These are phyloP conservation scores for Florisuga fusca DNA, from an alignment of 2,797 vertebrate genomes.

Conservation along the genomic window DNA sequence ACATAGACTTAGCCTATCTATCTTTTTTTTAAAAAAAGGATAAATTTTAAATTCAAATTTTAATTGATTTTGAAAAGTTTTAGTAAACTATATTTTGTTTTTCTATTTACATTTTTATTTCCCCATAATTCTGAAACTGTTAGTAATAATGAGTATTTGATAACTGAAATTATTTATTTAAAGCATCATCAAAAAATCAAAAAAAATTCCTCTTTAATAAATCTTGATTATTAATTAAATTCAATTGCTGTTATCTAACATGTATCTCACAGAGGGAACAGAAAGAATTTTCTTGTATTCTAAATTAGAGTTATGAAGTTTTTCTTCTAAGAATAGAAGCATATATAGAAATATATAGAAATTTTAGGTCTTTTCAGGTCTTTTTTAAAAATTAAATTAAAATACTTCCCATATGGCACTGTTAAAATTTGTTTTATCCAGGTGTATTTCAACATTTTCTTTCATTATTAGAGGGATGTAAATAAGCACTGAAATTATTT, in stretches of 20 bases:
- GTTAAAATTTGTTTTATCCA: neutral
- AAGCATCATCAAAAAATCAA: neutral
- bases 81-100: neutral
- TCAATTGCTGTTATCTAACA: neutral
- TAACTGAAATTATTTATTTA: neutral
- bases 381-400: neutral
- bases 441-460: neutral
- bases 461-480: neutral
- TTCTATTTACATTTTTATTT: neutral
- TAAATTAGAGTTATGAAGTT: neutral
- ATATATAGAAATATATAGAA: neutral
- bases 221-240: neutral
- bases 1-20: neutral
- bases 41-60: no score
- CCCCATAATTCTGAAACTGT: neutral
- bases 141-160: neutral
- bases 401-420: neutral
- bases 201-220: neutral
- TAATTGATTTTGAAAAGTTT: neutral
- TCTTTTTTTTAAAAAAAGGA: no score
- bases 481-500: neutral
- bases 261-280: neutral
- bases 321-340: neutral
- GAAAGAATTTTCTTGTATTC: neutral
- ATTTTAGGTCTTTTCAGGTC: neutral